Base-by-base conservation (phyloP, 2,888 invertebrate genomes). In the Ennomos quercinarius region DNA sequence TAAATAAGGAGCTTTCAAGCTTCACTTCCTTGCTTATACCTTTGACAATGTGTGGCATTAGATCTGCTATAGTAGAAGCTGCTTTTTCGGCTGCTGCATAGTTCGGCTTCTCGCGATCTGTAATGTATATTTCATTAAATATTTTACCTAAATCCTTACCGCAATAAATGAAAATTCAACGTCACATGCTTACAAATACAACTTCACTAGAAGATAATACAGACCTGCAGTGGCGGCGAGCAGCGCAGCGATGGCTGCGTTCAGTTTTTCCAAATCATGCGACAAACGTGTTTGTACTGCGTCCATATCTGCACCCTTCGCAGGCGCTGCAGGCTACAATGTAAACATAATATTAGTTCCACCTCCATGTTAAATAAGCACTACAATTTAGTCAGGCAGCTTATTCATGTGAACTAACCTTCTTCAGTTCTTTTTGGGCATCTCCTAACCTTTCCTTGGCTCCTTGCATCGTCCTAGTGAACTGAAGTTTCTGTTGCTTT, bases 191-290 rank as follows among this genome's bases (percentile, higher is more conserved):
- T 27, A 27, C 27, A 1, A 27, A 27, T 27, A 27, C 5, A 6
- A 27, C 5, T 27, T 27, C 3, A 6, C 51, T 55, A 40, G 27
- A 2, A 13, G 9, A 41, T 17, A 36, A 9, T 37, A 63, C 63
- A 52, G 38, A 69, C 76, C 77, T 34, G 72, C 44, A 10, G 71
- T 66, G 9, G 78, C 77, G 0, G 67, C 44, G 0, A 75, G 60
- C 0, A 83, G 67, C 0, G 73, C 65, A 0, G 81, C 83, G 3
- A 81, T 53, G 4, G 78, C 78, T 0, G 80, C 76, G 58, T 77
- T 74, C 17, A 78, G 70, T 40, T 69, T 71, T 37, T 67, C 73
- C 46, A 78, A 61, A 0, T 68, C 59, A 4, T 66, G 59, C 0
- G 70, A 39, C 49, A 79, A 55, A 3, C 56, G 57, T 0, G 48